phyloP scores from a whole-genome alignment of 2,797 vertebrate species.

The Urosaurus nigricauda region DNA sequence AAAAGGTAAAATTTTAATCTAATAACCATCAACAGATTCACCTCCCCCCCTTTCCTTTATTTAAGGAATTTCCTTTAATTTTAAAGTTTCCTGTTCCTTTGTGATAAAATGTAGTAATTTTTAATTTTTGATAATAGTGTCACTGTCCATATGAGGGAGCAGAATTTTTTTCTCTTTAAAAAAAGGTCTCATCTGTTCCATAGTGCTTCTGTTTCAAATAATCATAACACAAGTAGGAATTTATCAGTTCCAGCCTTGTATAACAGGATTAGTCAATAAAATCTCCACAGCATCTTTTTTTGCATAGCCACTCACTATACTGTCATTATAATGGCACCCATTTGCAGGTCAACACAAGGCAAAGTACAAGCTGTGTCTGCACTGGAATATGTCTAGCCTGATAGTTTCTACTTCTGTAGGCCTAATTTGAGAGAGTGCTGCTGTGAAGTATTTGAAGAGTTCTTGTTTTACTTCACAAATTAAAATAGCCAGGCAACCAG shows the following conservation, averaged over 20 bases:
- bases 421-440: background rate
- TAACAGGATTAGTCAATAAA: background rate
- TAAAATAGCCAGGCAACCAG: background rate
- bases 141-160: background rate
- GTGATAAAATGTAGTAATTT: background rate
- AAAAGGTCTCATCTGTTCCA: background rate
- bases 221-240: background rate
- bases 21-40: background rate
- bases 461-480: background rate
- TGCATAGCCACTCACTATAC: too few species aligned
- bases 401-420: background rate
- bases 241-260: background rate
- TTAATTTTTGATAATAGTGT: background rate
- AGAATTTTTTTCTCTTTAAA: background rate
- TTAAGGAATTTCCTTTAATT: too few species aligned
- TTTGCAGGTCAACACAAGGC: background rate
- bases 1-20: constrained; percentile 82
- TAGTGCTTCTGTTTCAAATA: background rate
- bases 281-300: background rate
- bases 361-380: background rate
- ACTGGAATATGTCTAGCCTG: background rate
- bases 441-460: background rate
- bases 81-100: background rate
- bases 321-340: background rate
- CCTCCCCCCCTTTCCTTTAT: too few species aligned